A percentile compares a stretch with the other conserved stretches of the same genome.
These are phyloP conservation scores for Pelobates fuscus DNA, from an alignment of 2,113 vertebrate species.

Conservation along the genomic window DNA sequence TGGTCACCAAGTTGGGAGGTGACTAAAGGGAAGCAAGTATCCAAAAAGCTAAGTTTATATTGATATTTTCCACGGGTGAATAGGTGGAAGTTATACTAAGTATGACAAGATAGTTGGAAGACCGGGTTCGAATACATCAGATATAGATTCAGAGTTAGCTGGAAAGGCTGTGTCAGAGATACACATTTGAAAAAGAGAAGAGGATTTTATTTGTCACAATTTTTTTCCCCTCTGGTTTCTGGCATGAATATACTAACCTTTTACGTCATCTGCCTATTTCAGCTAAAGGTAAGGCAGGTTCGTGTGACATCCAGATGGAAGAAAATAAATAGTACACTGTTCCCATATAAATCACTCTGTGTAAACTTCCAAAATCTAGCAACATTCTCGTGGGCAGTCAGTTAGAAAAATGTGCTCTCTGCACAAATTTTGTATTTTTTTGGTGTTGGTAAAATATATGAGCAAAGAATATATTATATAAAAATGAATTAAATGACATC, in stretches of 20 bases:
- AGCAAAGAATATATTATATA: too few species aligned
- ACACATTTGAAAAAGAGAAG: conserved; percentile 2
- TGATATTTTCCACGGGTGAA: too few species aligned
- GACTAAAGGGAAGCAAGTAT: too few species aligned
- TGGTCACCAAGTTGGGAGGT: too few species aligned
- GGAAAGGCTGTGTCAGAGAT: conserved; percentile 28
- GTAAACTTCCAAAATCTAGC: conserved; percentile 39
- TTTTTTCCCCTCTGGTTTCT: conserved; percentile 29
- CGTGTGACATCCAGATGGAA: conserved; percentile 43
- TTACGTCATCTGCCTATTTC: conserved; percentile 30
- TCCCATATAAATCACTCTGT: conserved; percentile 28
- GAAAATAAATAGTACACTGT: conserved; percentile 34
- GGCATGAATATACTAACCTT: conserved; percentile 37
- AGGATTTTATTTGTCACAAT: conserved; percentile 42
- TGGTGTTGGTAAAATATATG: not conserved
- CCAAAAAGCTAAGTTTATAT: too few species aligned
- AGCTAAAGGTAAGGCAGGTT: conserved; percentile 36
- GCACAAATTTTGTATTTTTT: not conserved
- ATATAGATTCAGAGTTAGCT: conserved; percentile 9
- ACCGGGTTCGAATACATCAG: conserved; percentile 25
- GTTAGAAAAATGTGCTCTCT: conserved; percentile 10
- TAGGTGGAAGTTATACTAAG: too few species aligned
- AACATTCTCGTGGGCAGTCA: conserved; percentile 37
- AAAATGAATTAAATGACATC: too few species aligned
- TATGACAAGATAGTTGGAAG: not conserved